phyloP scores from a whole-genome alignment of 2,888 invertebrate species.

The Heliconius sara region DNA sequence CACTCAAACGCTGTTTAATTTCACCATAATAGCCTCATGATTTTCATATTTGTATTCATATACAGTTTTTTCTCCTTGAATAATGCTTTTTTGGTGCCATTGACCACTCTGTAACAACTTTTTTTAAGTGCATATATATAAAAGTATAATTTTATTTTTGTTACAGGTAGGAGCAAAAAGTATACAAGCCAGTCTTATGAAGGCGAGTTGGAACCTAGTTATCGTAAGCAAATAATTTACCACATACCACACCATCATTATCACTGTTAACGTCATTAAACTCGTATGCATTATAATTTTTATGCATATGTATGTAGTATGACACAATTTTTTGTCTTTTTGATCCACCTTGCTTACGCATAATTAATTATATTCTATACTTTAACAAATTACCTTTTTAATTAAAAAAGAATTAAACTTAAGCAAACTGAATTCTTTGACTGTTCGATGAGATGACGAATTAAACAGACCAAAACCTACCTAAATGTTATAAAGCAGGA shows the following conservation, averaged over 20 bases:
- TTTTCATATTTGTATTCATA: background rate
- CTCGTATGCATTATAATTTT: too few relatives aligned
- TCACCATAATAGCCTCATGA: background rate
- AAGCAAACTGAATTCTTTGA: too few relatives aligned
- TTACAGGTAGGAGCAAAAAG: conserved; percentile 78
- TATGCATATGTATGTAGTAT: too few relatives aligned
- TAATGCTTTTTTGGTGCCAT: background rate
- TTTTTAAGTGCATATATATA: background rate
- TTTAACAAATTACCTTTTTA: too few relatives aligned
- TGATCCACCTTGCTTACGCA: too few relatives aligned
- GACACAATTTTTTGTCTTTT: too few relatives aligned
- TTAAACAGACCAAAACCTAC: too few relatives aligned
- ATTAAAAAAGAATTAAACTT: too few relatives aligned
- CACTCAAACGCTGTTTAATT: background rate
- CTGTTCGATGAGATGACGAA: too few relatives aligned
- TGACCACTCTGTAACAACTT: background rate
- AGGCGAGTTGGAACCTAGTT: conserved; percentile 69
- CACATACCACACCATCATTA: background rate
- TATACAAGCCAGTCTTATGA: conserved; percentile 71
- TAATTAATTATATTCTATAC: too few relatives aligned
- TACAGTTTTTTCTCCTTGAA: background rate
- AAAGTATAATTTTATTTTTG: conserved; percentile 51
- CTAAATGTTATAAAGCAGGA: too few relatives aligned
- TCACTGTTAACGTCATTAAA: too few relatives aligned
- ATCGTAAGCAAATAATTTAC: conserved; percentile 63